A percentile compares a stretch with the other conserved stretches of the same genome.
phyloP scores from a whole-genome alignment of 30 jellyfish, hydroid and myxozoan species.

The Pelagia noctiluca region DNA sequence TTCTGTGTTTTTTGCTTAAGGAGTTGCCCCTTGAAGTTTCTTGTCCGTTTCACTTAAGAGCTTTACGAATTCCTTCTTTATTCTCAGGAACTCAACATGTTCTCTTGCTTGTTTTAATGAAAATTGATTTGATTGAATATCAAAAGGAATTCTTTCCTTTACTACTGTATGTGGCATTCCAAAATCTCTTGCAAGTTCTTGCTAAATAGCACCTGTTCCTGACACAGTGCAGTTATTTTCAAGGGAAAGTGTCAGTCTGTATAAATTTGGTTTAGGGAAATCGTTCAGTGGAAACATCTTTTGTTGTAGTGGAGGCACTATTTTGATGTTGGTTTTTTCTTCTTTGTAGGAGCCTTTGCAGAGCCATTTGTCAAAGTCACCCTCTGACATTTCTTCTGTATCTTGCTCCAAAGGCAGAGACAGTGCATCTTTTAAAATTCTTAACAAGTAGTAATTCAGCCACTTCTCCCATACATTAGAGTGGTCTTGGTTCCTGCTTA shows the following conservation, averaged over 20 bases:
- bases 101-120: constrained; percentile 15
- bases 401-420: constrained; percentile 22
- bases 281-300: constrained; percentile 2
- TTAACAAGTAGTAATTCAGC: constrained; percentile 22
- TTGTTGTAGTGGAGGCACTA: constrained; percentile 6
- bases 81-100: constrained; percentile 20
- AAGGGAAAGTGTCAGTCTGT: constrained; percentile 17
- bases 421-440: constrained; percentile 49
- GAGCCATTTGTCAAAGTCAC: constrained; percentile 29
- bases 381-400: constrained; percentile 33
- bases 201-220: constrained; percentile 16
- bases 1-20: constrained; percentile 3
- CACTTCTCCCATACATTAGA: constrained; percentile 33
- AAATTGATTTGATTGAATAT: constrained; percentile 9
- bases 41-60: constrained; percentile 8
- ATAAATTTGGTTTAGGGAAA: constrained; percentile 7
- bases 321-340: constrained; percentile 8
- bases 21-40: constrained; percentile 21
- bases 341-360: constrained; percentile 12
- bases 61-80: constrained; percentile 4
- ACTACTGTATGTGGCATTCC: constrained; percentile 18
- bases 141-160: constrained; percentile 16
- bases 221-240: constrained; percentile 18
- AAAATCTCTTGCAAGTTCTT: constrained; percentile 20
- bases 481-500: constrained; percentile 41